A percentile compares a stretch with the other conserved stretches of the same genome.
These are phyloP conservation scores for Adrianichthys oophorus DNA, from an alignment of 2,797 vertebrate genomes.

Conservation along the genomic window DNA sequence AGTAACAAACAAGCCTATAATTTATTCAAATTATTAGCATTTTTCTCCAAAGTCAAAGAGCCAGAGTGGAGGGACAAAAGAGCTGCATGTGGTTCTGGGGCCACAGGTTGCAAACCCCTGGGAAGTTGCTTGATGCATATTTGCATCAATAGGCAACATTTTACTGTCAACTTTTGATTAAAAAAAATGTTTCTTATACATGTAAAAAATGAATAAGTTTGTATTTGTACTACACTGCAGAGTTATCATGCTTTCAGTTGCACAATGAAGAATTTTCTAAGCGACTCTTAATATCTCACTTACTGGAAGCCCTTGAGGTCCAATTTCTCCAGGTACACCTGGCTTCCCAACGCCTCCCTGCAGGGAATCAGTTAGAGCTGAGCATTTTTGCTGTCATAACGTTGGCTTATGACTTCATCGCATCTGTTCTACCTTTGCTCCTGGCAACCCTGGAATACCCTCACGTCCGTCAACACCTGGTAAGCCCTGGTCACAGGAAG, in stretches of 20 bases:
- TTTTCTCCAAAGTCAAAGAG: too few species aligned
- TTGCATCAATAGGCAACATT: too few species aligned
- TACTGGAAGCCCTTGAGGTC: slow-evolving; percentile 92
- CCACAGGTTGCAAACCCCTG: too few species aligned
- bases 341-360: slow-evolving; percentile 89
- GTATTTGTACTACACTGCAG: neutral
- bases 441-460: slow-evolving; percentile 96
- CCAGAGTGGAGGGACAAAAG: too few species aligned
- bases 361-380: slow-evolving; percentile 45
- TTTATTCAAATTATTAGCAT: too few species aligned
- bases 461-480: slow-evolving; percentile 91
- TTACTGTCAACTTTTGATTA: too few species aligned
- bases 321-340: slow-evolving; percentile 87
- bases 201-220: too few species aligned
- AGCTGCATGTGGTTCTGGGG: too few species aligned
- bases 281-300: slow-evolving; percentile 68
- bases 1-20: too few species aligned
- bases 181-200: too few species aligned
- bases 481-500: slow-evolving; percentile 81
- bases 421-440: slow-evolving; percentile 83
- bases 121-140: too few species aligned
- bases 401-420: neutral
- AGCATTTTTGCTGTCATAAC: slow-evolving; percentile 1
- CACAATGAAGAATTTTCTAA: slow-evolving; percentile 21
- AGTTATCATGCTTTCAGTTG: slow-evolving; percentile 45